Percentiles rank a stretch among this genome's conserved stretches.
Evolutionary conservation across 2,797 vertebrate species (phyloP).

Genomic region (Dallia pectoralis): DNA sequence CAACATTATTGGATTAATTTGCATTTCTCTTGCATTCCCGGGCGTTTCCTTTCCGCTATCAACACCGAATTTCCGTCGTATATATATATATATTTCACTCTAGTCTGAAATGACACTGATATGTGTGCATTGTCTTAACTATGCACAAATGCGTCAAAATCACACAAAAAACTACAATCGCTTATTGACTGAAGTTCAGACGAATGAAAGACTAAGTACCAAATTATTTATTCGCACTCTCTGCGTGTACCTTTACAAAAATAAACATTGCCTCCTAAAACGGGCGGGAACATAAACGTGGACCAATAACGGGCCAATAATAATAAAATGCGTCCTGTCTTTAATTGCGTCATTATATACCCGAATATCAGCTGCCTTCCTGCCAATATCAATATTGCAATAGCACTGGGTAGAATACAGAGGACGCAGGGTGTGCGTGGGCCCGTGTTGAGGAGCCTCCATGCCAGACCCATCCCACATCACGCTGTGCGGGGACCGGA

Average conservation of each 20-base stretch:
- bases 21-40: slow-evolving; percentile 76
- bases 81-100: slow-evolving; percentile 76
- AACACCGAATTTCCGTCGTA: slow-evolving; percentile 64
- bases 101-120: slow-evolving; percentile 22
- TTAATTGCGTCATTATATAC: slow-evolving; percentile 85
- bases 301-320: slow-evolving; percentile 82
- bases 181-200: slow-evolving; percentile 66
- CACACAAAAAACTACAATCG: slow-evolving; percentile 37
- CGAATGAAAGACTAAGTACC: slow-evolving; percentile 67
- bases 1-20: slow-evolving; percentile 75
- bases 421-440: slow-evolving; percentile 81
- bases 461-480: slow-evolving; percentile 71
- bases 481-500: slow-evolving; percentile 74
- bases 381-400: slow-evolving; percentile 85
- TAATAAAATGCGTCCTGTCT: slow-evolving; percentile 82
- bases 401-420: slow-evolving; percentile 82
- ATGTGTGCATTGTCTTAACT: slow-evolving; percentile 42
- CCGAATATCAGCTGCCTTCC: slow-evolving; percentile 81
- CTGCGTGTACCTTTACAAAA: slow-evolving; percentile 71
- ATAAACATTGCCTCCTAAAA: slow-evolving; percentile 79
- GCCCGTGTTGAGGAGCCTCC: slow-evolving; percentile 66
- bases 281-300: slow-evolving; percentile 52
- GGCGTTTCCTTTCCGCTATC: slow-evolving; percentile 63
- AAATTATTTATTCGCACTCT: slow-evolving; percentile 69
- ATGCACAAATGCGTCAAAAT: slow-evolving; percentile 54